A percentile compares a stretch with the other conserved stretches of the same genome.
These are phyloP conservation scores for Nemotelus pantherinus DNA, from an alignment of 2,888 invertebrate species.

Conservation along the genomic window DNA sequence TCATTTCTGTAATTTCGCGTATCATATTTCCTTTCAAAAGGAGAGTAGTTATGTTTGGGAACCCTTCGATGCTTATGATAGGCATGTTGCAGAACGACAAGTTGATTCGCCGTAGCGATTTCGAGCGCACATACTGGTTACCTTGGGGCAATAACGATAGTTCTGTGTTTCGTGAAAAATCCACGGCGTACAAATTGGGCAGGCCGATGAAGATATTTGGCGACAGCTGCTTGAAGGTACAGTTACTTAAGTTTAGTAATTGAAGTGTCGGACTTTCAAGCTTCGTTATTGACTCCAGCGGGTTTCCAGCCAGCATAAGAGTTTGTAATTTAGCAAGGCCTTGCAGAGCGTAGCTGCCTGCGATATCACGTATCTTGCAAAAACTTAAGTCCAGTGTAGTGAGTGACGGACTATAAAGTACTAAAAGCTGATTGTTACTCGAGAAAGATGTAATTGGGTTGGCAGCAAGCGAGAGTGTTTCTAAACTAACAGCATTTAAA, in stretches of 20 bases:
- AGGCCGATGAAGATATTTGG: conserved; percentile 69
- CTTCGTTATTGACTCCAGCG: conserved; percentile 65
- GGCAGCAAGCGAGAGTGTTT: conserved; percentile 71
- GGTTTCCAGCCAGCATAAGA: conserved; percentile 69
- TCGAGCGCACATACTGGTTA: conserved; percentile 65
- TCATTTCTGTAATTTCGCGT: conserved; percentile 63
- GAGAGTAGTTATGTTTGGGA: conserved; percentile 70
- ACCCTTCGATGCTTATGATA: conserved; percentile 69
- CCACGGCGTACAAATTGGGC: conserved; percentile 70
- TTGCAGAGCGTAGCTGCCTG: conserved; percentile 62
- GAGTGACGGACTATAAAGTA: conserved; percentile 70
- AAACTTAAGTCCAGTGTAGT: conserved; percentile 70
- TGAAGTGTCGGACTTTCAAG: conserved; percentile 67
- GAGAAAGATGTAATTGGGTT: conserved; percentile 71
- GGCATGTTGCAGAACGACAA: conserved; percentile 72
- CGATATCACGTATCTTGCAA: conserved; percentile 70
- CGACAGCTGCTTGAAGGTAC: conserved; percentile 67
- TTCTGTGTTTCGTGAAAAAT: conserved; percentile 71
- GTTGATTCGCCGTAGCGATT: conserved; percentile 69
- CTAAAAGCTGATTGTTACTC: conserved; percentile 65
- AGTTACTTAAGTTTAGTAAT: conserved; percentile 70
- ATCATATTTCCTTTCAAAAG: conserved; percentile 74
- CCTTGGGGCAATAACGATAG: conserved; percentile 62
- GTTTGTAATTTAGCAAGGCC: conserved; percentile 68
- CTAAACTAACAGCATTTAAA: conserved; percentile 66